A percentile compares a stretch with the other conserved stretches of the same genome.
Conservation (phyloP, 2,888 invertebrate species). For the Drosophila maculinotata region DNA sequence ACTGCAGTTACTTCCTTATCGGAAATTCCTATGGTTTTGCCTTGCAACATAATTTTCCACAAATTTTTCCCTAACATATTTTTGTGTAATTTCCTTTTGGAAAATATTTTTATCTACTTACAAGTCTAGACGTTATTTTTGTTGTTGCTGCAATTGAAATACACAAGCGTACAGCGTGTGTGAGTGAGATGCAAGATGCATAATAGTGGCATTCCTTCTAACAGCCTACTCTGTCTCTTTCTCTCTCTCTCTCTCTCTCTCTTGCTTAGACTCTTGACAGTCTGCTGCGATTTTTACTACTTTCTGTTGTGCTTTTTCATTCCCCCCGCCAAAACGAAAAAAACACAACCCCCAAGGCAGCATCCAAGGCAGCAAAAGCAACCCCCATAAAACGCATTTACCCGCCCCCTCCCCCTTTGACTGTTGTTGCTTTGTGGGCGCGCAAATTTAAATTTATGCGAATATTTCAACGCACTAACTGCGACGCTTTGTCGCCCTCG, state of each 20-base stretch:
- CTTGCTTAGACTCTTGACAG: constrained; percentile 31
- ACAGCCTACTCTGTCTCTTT: background rate
- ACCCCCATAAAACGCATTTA: constrained; percentile 76
- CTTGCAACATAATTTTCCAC: constrained; percentile 52
- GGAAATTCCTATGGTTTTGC: constrained; percentile 36
- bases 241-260: constrained; percentile 3
- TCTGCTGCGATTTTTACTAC: constrained; percentile 70
- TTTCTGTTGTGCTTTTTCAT: constrained; percentile 51
- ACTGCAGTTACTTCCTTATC: constrained; percentile 64
- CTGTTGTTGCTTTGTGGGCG: constrained; percentile 52
- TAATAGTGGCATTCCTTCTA: constrained; percentile 17
- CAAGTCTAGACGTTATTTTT: constrained; percentile 63
- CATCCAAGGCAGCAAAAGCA: constrained; percentile 52
- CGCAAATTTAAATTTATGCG: constrained; percentile 78
- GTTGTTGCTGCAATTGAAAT: constrained; percentile 41
- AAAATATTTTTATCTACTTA: constrained; percentile 70
- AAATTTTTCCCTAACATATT: constrained; percentile 38
- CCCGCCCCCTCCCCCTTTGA: constrained; percentile 19
- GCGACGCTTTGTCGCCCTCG: constrained; percentile 53
- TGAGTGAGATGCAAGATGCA: constrained; percentile 26
- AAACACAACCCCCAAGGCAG: constrained; percentile 52
- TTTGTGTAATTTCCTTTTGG: constrained; percentile 36
- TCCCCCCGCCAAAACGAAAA: background rate
- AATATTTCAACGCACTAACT: constrained; percentile 69
- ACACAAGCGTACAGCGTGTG: constrained; percentile 17